Base-by-base conservation (phyloP, 2,113 vertebrate genomes). In the Zosterops hypoxanthus region DNA sequence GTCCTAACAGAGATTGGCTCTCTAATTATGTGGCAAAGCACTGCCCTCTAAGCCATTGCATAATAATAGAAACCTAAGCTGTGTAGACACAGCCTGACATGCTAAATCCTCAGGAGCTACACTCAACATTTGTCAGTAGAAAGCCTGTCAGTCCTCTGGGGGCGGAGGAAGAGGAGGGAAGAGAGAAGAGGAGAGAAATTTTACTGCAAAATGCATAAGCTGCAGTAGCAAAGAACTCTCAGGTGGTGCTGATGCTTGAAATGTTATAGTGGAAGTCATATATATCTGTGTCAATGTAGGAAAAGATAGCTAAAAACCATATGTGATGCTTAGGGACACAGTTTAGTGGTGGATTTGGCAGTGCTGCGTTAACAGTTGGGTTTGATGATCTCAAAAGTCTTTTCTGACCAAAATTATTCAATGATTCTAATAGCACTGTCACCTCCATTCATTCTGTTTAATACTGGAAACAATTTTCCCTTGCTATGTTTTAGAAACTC, bases 11-110 rank as follows among this genome's bases (percentile, higher is more conserved):
- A 96, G 94, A 91, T 86, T 70, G 82, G 56, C 94, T 94, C 66
- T 50, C 79, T 94, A 96, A 95, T 94, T 93, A 94, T 53, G 88
- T 86, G 63, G 66, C 88, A 88, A 77, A 91, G 93, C 93, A 77
- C 85, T 89, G 95, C 94, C 90, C 95, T 79, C 90, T 96, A 96
- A 97, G 96, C 96, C 94, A 83, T 86, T 92, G 96, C 92, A 8
- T 97, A 98, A 97, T 92, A 96, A 97, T 96, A 97, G 97, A 96
- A 94, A 93, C 94, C 94, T 97, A 97, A 97, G 95, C 97, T 90
- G 97, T 71, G 85, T 55, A 95, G 94, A 95, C 96, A 92, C 88
- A 90, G 95, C 59, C 94, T 94, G 95, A 92, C 96, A 95, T 55
- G 94, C 92, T 96, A 97, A 97, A 97, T 97, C 97, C 96, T 95